These are phyloP conservation scores for Meriones unguiculatus DNA, from an alignment of 2,113 vertebrate species.

Conservation along the genomic window DNA sequence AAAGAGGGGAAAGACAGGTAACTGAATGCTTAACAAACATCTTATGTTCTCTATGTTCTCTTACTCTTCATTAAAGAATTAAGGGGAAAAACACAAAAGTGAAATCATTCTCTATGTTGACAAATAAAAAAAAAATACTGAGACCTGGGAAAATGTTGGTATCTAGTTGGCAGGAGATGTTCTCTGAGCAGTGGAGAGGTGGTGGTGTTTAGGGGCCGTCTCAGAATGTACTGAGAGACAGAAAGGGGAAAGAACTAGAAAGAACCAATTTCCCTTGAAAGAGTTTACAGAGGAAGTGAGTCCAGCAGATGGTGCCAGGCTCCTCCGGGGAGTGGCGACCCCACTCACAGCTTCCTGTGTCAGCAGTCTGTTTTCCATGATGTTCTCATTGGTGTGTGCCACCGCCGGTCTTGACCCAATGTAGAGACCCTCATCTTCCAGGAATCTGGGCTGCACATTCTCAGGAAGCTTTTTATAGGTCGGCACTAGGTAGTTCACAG, in stretches of 20 bases:
- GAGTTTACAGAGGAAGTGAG: background rate
- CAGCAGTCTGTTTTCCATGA: constrained; percentile 95
- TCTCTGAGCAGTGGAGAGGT: background rate
- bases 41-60: background rate
- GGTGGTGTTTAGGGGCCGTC: background rate
- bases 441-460: constrained; percentile 93
- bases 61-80: background rate
- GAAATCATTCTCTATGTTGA: background rate
- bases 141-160: background rate
- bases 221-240: background rate
- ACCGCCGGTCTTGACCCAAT: constrained; percentile 92
- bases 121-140: background rate
- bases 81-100: background rate
- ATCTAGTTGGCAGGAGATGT: background rate
- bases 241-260: background rate
- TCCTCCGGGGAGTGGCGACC: background rate
- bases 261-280: background rate
- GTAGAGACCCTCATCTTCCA: constrained; percentile 98
- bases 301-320: accelerated
- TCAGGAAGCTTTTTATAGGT: constrained; percentile 92
- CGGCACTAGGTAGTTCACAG: constrained; percentile 87
- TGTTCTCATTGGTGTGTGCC: constrained; percentile 91
- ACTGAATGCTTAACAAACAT: background rate
- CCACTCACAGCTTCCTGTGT: constrained; percentile 90
- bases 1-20: background rate